Evolutionary conservation across 2,797 vertebrate species (phyloP), one percentile per base, ranked within the genome.

Genomic region (Anguilla obscura): DNA sequence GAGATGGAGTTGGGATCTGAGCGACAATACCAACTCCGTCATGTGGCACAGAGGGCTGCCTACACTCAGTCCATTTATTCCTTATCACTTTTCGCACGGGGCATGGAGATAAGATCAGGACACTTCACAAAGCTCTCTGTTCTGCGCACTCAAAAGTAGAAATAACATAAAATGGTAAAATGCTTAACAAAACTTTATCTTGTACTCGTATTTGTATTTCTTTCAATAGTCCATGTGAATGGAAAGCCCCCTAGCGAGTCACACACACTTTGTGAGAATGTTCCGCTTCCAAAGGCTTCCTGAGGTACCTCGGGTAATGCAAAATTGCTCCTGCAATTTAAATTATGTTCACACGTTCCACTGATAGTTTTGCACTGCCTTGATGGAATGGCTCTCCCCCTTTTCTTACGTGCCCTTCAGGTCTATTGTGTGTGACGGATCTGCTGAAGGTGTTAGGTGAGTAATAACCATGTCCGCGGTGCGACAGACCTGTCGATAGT

Each of bases 391-490:
- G 79, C 24, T n/a, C 45, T 82, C 79, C 79, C 63, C 1, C 7
- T 21, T 36, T 10, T 48, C 10, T 74, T 54, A n/a, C 10, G 48
- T 16, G 21, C 48, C 0, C 60, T 58, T 66, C 82, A 30, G 21
- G 30, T 30, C 27, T 9, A 40, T 60, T 63, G 56, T 6, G 40
- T 86, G 56, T 52, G 63, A 87, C 69, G 69, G 87, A 27, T 60
- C 50, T 83, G 84, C 30, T 76, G 66, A 50, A 50, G 21, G 48
- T 86, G 86, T 88, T 87, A 71, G 86, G 85, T 83, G 74, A 86
- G 87, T 84, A 84, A 89, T 89, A 84, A 86, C 85, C 50, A 58
- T 71, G 56, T 89, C 66, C 48, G 24, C 76, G 58, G 50, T 86
- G 69, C 84, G 85, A 83, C 85, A 71, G 80, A 45, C 48, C 60